These are phyloP conservation scores for Lithophane semibrunnea DNA, from an alignment of 2,888 invertebrate species.

Conservation along the genomic window DNA sequence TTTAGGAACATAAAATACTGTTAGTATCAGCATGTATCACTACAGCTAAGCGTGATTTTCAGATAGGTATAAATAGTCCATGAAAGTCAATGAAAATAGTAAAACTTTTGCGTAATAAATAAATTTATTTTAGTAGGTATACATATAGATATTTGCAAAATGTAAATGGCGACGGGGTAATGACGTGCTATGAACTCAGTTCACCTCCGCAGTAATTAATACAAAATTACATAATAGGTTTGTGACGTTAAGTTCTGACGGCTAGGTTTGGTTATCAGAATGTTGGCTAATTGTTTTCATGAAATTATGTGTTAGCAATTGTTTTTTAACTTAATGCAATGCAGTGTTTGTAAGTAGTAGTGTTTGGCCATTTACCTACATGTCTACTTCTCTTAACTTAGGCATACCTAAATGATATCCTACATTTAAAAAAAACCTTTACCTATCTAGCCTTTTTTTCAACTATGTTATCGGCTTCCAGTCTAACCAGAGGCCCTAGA, in stretches of 20 bases:
- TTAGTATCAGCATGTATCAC: neutral
- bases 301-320: neutral
- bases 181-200: constrained; percentile 23
- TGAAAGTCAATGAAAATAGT: neutral
- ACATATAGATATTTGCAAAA: constrained; percentile 24
- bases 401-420: neutral
- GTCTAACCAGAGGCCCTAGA: too few relatives aligned
- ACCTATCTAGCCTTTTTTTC: too few relatives aligned
- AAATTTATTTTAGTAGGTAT: constrained; percentile 14
- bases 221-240: constrained; percentile 19
- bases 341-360: too few relatives aligned
- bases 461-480: too few relatives aligned
- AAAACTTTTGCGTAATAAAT: constrained; percentile 5
- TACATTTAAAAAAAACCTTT: neutral
- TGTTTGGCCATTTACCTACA: neutral
- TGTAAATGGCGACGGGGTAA: constrained; percentile 11
- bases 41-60: neutral
- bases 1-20: neutral
- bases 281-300: neutral
- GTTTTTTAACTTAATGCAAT: neutral
- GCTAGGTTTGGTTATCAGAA: neutral
- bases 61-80: neutral
- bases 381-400: neutral
- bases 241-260: constrained; percentile 4
- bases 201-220: constrained; percentile 38